Percentiles rank a stretch among this genome's conserved stretches.
Evolutionary conservation across 2,797 vertebrate species (phyloP).

Genomic region (Bovichtus diacanthus): DNA sequence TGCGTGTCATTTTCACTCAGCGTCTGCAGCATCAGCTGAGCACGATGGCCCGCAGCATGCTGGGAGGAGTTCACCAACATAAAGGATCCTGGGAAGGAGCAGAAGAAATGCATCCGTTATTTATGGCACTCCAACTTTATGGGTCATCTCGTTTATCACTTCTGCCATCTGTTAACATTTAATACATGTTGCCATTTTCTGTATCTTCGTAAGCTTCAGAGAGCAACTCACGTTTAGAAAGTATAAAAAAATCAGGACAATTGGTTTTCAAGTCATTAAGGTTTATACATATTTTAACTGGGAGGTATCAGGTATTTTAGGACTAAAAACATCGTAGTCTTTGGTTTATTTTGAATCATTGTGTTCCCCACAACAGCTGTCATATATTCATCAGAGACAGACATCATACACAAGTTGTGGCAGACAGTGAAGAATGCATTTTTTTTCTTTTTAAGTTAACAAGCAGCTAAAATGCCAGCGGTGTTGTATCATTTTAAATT

Average conservation of each 20-base stretch:
- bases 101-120: constrained; percentile 29
- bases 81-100: constrained; percentile 89
- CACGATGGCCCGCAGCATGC: constrained; percentile 90
- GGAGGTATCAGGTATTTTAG: neutral
- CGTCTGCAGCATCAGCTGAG: constrained; percentile 91
- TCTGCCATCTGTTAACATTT: neutral
- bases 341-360: constrained; percentile 16
- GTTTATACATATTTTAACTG: neutral
- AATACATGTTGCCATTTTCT: neutral
- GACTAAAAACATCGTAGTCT: constrained; percentile 1
- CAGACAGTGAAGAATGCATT: constrained; percentile 22
- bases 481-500: constrained; percentile 44
- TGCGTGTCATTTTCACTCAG: constrained; percentile 98
- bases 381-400: constrained; percentile 17
- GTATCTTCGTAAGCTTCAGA: neutral
- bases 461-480: constrained; percentile 20
- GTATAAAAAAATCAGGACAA: neutral
- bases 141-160: neutral
- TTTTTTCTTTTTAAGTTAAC: constrained; percentile 36
- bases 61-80: constrained; percentile 97
- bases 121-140: constrained; percentile 2
- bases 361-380: neutral
- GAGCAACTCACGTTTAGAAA: neutral
- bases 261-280: neutral
- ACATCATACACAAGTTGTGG: constrained; percentile 13